Conservation (phyloP, 2,888 invertebrate species). For the Apodemia hepburni region DNA sequence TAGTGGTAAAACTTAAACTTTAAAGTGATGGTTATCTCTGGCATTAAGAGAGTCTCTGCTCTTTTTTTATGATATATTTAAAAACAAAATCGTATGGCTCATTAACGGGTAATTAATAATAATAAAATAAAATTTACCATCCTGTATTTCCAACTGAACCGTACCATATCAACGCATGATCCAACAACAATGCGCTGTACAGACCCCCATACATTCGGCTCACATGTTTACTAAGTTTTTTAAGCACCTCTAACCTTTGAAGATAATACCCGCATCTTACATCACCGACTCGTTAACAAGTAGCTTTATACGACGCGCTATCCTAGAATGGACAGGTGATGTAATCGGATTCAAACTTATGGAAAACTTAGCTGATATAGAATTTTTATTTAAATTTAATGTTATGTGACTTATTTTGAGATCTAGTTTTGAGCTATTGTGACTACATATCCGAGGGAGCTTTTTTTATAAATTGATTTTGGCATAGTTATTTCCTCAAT, state of each 20-base stretch:
- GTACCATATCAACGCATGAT: slow-evolving; percentile 34
- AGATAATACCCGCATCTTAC: slow-evolving; percentile 68
- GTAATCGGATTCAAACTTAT: slow-evolving; percentile 18
- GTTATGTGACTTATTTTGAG: not conserved
- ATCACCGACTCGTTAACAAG: slow-evolving; percentile 34
- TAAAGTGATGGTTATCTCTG: too few relatives aligned
- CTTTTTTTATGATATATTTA: too few relatives aligned
- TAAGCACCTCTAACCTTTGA: slow-evolving; percentile 33
- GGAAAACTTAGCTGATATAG: not conserved
- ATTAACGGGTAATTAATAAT: not conserved
- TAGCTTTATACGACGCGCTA: slow-evolving; percentile 26
- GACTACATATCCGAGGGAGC: too few relatives aligned
- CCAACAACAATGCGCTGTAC: slow-evolving; percentile 30
- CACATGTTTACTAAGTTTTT: slow-evolving; percentile 53
- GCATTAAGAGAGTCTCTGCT: too few relatives aligned
- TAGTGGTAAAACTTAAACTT: too few relatives aligned
- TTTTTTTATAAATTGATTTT: too few relatives aligned
- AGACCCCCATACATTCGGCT: slow-evolving; percentile 54
- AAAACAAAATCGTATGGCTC: not conserved
- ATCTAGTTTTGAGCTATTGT: too few relatives aligned
- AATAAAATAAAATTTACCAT: slow-evolving; percentile 11
- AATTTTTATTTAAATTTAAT: not conserved
- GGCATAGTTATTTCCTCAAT: too few relatives aligned
- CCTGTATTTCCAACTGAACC: slow-evolving; percentile 35
- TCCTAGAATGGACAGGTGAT: slow-evolving; percentile 30